Base-by-base conservation (phyloP, 2,113 vertebrate species). In the Eclectus roratus region DNA sequence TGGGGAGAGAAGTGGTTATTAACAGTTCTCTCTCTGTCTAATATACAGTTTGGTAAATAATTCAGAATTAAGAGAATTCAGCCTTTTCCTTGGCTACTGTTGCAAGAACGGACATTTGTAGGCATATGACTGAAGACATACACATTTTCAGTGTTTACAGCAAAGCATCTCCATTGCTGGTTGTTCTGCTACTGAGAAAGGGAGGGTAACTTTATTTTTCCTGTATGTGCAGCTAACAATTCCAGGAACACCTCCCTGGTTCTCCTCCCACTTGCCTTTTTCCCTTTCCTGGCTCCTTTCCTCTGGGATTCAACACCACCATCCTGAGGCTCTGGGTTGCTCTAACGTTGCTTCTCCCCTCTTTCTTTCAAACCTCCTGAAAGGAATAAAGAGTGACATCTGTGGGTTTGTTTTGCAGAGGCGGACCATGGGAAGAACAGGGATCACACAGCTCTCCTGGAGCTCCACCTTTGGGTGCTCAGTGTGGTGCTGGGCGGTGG, bases 191-290 rank as follows among this genome's bases (percentile, higher is more conserved):
- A 14, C 55, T 64, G 78, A 21, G 16, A 94, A 91, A 80, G 77
- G 69, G 31, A 92, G 69, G 72, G 35, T 37, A 47, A 16, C 76
- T 39, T 46, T 92, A 47, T 84, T 96, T 92, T 94, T 96, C 96
- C 94, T 95, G 70, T 88, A n/a, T 23, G 56, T 31, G 17, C 24
- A 68, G 41, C 50, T 76, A 93, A 97, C 96, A 96, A 96, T 96
- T 91, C 93, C 89, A 91, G 96, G 93, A 97, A 95, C 58, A 58
- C 56, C 33, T 58, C 56, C 12, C 17, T 24, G 65, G 31, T 13
- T 85, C 88, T 65, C 91, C 96, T 92, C 96, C 92, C 83, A 73
- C 78, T 95, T 96, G 92, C 95, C 70, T 37, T 92, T 92, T 71
- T 35, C n/a, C n/a, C 58, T 89, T 95, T 96, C 91, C 96, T 92